Evolutionary conservation across 1,140 invertebrate genomes (phyloP).

Genomic region (Meloidogyne exigua): DNA sequence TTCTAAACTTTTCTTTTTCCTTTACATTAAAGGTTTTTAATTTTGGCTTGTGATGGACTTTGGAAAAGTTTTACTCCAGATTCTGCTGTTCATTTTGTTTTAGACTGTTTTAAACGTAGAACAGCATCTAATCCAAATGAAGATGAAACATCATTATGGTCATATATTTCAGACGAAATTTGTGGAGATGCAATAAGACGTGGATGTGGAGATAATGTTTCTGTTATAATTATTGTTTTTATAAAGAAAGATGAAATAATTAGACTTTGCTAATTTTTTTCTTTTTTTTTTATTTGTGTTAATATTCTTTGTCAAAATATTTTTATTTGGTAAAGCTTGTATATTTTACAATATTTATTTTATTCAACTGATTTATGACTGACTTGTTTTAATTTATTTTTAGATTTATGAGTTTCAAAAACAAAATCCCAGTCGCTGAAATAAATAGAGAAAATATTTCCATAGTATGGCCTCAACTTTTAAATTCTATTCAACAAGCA

Average conservation of each 20-base stretch:
- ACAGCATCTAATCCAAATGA: slow-evolving; percentile 43
- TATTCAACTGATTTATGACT: neutral
- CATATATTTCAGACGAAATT: slow-evolving; percentile 64
- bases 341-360: neutral
- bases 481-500: slow-evolving; percentile 19
- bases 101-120: slow-evolving; percentile 35
- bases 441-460: slow-evolving; percentile 32
- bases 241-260: neutral
- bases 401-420: neutral
- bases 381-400: neutral
- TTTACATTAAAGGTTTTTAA: slow-evolving; percentile 63
- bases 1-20: slow-evolving; percentile 14
- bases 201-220: slow-evolving; percentile 68
- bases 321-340: too few relatives aligned
- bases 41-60: slow-evolving; percentile 68
- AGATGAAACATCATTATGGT: slow-evolving; percentile 50
- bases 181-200: slow-evolving; percentile 66
- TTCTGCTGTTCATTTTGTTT: slow-evolving; percentile 65
- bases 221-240: slow-evolving; percentile 65
- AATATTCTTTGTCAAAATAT: too few relatives aligned
- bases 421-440: slow-evolving; percentile 25
- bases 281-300: too few relatives aligned
- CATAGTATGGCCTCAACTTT: slow-evolving; percentile 27
- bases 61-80: slow-evolving; percentile 67
- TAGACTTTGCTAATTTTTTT: neutral